Percentiles rank a stretch among this genome's conserved stretches.
Conservation (phyloP, 2,113 vertebrate species). For the Calonectris borealis region DNA sequence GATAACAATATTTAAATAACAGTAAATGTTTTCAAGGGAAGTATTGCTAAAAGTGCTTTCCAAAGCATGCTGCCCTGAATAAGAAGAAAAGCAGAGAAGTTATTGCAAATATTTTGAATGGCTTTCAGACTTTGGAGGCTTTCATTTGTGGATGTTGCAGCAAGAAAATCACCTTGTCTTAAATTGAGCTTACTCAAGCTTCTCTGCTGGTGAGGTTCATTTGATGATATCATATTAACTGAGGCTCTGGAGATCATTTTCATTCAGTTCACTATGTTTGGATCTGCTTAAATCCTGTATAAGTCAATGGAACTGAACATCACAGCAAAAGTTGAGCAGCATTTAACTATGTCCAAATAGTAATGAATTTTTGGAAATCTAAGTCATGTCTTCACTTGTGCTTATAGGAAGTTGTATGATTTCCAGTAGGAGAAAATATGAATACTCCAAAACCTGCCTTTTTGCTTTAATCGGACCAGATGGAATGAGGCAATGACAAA, state of each 20-base stretch:
- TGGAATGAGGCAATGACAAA: background rate
- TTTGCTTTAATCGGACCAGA: background rate
- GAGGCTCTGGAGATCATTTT: background rate
- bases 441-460: background rate
- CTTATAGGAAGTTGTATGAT: background rate
- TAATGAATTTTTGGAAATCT: background rate
- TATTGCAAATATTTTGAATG: background rate
- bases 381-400: background rate
- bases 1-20: background rate
- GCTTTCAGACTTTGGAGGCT: background rate
- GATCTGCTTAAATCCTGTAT: background rate
- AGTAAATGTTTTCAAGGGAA: background rate
- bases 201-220: background rate
- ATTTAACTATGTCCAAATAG: background rate
- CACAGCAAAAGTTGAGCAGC: background rate
- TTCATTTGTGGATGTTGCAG: background rate
- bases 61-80: background rate
- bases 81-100: background rate
- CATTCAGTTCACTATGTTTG: background rate
- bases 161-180: background rate
- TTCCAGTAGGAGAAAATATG: background rate
- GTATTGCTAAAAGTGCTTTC: background rate
- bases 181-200: background rate
- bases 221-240: background rate
- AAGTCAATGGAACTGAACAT: background rate